phyloP scores from a whole-genome alignment of 1,140 invertebrate genomes.

The Wiebesia pumilae region DNA sequence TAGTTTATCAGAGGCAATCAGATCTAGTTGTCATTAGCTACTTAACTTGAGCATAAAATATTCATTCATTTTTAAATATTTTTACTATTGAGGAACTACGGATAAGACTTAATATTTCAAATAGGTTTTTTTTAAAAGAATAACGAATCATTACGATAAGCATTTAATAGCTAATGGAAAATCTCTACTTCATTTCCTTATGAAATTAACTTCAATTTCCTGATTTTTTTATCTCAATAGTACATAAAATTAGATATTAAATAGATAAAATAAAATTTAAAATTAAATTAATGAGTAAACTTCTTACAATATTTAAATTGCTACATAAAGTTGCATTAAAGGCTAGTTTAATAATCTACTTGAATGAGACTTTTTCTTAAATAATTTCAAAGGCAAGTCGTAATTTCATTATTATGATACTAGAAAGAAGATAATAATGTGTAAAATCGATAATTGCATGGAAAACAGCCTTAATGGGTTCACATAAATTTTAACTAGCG shows the following conservation, averaged over 20 bases:
- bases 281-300: not conserved
- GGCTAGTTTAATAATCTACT: not conserved
- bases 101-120: not conserved
- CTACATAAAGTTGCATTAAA: not conserved
- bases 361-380: not conserved
- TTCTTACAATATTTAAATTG: not conserved
- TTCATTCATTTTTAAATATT: not conserved
- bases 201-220: not conserved
- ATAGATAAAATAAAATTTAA: not conserved
- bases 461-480: not conserved
- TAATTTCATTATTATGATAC: not conserved
- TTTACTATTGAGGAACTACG: not conserved
- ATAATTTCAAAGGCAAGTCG: not conserved
- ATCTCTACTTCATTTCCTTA: not conserved
- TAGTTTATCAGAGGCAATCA: not conserved
- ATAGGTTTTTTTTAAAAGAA: not conserved
- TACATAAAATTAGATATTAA: not conserved
- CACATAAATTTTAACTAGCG: conserved; percentile 5
- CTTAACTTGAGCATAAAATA: not conserved
- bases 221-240: no score
- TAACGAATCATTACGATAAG: not conserved
- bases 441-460: not conserved
- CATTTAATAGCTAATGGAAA: not conserved
- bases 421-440: not conserved
- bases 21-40: not conserved